Conservation (phyloP, 2,797 vertebrate genomes). For the Catostomus latipinnis region DNA sequence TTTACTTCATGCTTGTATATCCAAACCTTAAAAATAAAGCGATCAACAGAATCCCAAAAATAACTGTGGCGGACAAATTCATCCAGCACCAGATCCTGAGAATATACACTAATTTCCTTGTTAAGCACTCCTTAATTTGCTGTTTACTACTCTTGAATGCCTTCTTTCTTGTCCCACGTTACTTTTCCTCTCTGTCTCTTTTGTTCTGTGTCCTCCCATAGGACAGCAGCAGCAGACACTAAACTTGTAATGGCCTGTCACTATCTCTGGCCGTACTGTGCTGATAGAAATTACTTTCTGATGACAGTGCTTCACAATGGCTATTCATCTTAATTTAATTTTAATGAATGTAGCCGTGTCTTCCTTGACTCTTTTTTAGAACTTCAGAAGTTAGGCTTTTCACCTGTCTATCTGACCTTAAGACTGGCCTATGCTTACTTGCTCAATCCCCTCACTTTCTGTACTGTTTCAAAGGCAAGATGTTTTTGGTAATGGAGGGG, state of each 20-base stretch:
- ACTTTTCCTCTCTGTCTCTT: constrained; percentile 17
- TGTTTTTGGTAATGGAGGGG: too few relatives aligned
- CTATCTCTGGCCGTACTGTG: constrained; percentile 40
- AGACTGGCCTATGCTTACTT: background rate
- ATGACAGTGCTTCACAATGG: constrained; percentile 40
- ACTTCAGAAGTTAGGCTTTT: constrained; percentile 29
- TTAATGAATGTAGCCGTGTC: constrained; percentile 36
- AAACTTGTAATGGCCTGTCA: constrained; percentile 51
- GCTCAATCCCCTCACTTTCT: too few relatives aligned
- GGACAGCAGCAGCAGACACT: constrained; percentile 27
- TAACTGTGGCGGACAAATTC: background rate
- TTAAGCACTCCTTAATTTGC: constrained; percentile 4
- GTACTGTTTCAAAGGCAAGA: too few relatives aligned
- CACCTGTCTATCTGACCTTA: constrained; percentile 8
- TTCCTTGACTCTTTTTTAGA: constrained; percentile 16
- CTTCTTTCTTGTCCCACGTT: constrained; percentile 6
- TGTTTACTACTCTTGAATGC: constrained; percentile 10
- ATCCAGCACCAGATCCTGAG: constrained; percentile 20
- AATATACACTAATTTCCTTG: background rate
- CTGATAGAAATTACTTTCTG: constrained; percentile 49
- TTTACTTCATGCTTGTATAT: background rate
- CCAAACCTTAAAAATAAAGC: constrained; percentile 37
- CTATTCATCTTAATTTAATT: constrained; percentile 47
- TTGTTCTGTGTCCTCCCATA: constrained; percentile 33
- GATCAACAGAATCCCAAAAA: constrained; percentile 14